phyloP scores from a whole-genome alignment of 2,113 vertebrate species.

The Emberiza fucata region DNA sequence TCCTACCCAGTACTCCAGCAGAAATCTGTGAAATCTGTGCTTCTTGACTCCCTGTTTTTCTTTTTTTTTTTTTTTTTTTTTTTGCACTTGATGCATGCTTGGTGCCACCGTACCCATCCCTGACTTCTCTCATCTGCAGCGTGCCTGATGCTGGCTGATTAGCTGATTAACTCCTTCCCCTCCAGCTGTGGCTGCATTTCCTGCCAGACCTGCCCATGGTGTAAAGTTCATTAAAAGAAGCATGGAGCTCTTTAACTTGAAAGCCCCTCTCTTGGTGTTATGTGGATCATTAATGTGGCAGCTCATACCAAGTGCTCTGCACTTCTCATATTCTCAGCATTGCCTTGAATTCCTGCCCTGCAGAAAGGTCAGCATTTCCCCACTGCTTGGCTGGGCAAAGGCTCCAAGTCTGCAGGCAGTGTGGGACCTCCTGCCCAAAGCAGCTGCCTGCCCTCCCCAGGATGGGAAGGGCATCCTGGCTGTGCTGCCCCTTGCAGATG shows the following conservation, averaged over 20 bases:
- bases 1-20: neutral
- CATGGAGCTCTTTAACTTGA: neutral
- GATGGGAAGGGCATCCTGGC: neutral
- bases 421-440: neutral
- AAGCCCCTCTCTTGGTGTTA: rapidly evolving
- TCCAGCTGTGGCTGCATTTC: neutral
- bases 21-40: neutral
- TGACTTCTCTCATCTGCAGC: neutral
- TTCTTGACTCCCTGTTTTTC: neutral
- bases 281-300: neutral
- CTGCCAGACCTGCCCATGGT: neutral
- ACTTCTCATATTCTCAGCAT: neutral
- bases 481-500: neutral
- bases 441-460: neutral
- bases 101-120: neutral
- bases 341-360: neutral
- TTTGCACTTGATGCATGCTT: neutral
- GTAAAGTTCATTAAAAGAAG: neutral
- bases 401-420: neutral
- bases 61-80: too few relatives aligned
- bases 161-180: slow-evolving; percentile 18
- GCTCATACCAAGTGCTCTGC: neutral
- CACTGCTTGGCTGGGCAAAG: neutral
- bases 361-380: neutral
- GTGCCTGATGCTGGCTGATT: neutral